These are phyloP conservation scores for Mycalesis mineus DNA, from an alignment of 2,888 invertebrate species.

Conservation along the genomic window DNA sequence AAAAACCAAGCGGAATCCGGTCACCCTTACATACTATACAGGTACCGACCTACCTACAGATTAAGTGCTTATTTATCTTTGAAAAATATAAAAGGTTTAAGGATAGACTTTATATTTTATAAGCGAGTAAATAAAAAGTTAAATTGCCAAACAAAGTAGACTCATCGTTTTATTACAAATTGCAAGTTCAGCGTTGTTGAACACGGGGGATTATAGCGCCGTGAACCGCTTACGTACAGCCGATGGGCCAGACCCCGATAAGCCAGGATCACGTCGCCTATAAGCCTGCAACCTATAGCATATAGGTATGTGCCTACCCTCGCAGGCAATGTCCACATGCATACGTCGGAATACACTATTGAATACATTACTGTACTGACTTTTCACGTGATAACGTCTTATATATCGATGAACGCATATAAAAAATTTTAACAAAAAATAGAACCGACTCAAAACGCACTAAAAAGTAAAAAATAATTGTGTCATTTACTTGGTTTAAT, in stretches of 20 bases:
- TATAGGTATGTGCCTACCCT: constrained; percentile 1
- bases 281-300: constrained; percentile 29
- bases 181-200: constrained; percentile 57
- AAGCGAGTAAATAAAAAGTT: neutral
- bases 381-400: no score
- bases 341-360: neutral
- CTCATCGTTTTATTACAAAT: constrained; percentile 34
- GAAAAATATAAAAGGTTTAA: no score
- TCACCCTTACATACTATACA: no score
- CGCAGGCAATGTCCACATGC: constrained; percentile 19
- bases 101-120: no score
- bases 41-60: no score
- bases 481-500: no score
- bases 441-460: no score
- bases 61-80: no score
- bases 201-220: constrained; percentile 64
- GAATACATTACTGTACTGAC: neutral
- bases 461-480: no score
- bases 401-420: no score
- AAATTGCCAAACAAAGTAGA: constrained; percentile 4
- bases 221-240: constrained; percentile 55
- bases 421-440: no score
- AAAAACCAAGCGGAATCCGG: no score
- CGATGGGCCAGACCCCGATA: constrained; percentile 59
- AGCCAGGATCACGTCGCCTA: constrained; percentile 55